Base-by-base conservation (phyloP, 2,113 vertebrate species). In the Scortum barcoo region DNA sequence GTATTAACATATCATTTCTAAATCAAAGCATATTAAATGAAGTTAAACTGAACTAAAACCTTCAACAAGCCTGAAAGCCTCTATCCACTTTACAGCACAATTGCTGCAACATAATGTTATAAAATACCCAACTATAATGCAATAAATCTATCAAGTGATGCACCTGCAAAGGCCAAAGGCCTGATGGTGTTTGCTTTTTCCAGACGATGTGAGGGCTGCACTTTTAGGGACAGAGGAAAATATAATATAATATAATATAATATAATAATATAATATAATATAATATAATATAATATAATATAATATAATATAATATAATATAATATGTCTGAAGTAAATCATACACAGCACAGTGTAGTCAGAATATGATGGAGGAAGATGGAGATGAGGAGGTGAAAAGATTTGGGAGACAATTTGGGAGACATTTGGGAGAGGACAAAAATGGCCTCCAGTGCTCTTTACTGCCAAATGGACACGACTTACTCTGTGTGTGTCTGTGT, bases 401-500 rank as follows among this genome's bases (percentile, higher is more conserved):
- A 42, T 72, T 78, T 40, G 20, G 40, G 19, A 73, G 8, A 44
- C 16, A 24, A 42, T 17, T n/a, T n/a, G 3, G 46, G 61, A 48
- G 71, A 68, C 0, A n/a, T n/a, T n/a, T n/a, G 30, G 42, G 33
- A 4, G 19, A 65, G 70, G 51, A 85, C 74, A 88, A 36, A 2
- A 53, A 77, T 16, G 48, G 57, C 76, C 83, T 83, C n/a, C 28
- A 48, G 83, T 88, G 83, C 57, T 78, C 67, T 85, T 51, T 62
- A 14, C 33, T 63, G 58, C 76, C 75, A 79, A 85, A 88, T 82
- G 74, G 78, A 58, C 72, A 8, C 0, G 28, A 26, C 48, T 60
- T n/a, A 58, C 38, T 50, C 17, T 4, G 1, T 70, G 20, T 60
- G 51, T 62, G 33, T 66, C 33, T 70, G 0, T 53, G 19, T 80